Conservation (phyloP, 2,797 vertebrate genomes). For the Rhinophrynus dorsalis region DNA sequence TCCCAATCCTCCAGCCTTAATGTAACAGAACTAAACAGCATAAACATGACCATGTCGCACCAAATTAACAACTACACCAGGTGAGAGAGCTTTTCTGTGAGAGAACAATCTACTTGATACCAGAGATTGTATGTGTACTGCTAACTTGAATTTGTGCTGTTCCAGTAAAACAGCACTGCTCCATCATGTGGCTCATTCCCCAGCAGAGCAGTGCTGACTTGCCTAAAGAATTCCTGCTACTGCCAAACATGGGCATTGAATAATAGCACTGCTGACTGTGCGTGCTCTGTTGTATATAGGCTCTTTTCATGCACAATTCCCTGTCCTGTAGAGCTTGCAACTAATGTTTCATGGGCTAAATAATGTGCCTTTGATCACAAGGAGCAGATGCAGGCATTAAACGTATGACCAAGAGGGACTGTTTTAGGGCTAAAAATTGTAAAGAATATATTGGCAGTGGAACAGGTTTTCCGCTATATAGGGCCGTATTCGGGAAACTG, state of each 20-base stretch:
- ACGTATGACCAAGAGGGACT: too few relatives aligned
- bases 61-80: constrained; percentile 81
- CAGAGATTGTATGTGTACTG: background rate
- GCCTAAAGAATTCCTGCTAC: background rate
- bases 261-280: background rate
- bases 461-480: too few relatives aligned
- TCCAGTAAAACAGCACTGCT: constrained; percentile 38
- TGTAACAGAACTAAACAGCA: constrained; percentile 82
- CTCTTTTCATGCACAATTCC: background rate
- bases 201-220: background rate
- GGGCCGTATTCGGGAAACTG: too few relatives aligned
- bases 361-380: background rate
- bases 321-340: background rate
- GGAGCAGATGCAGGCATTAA: background rate
- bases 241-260: background rate
- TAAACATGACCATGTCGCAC: constrained; percentile 88
- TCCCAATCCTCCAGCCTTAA: constrained; percentile 77
- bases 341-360: background rate
- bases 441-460: too few relatives aligned
- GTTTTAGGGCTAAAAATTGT: too few relatives aligned
- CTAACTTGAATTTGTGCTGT: background rate
- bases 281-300: background rate
- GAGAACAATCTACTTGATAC: background rate
- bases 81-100: constrained; percentile 60
- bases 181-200: background rate